Evolutionary conservation across 1,140 invertebrate genomes (phyloP).

Genomic region (Hylaeus volcanicus): DNA sequence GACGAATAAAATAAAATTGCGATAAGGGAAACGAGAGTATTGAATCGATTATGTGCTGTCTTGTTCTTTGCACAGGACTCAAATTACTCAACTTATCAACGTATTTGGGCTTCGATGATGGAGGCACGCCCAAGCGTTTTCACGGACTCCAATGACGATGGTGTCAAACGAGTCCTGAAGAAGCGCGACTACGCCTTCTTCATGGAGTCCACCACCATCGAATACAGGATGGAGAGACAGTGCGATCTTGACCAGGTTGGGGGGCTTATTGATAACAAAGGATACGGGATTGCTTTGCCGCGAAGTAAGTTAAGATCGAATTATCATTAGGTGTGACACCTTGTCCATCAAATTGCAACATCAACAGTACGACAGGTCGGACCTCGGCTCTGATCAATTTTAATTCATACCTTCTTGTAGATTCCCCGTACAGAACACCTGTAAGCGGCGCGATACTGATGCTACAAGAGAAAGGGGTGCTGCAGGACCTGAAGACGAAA

Average conservation of each 20-base stretch:
- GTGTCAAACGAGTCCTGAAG: slow-evolving; percentile 89
- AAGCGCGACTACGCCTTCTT: slow-evolving; percentile 85
- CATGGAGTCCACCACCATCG: slow-evolving; percentile 87
- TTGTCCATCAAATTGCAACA: no score
- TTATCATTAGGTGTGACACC: neutral
- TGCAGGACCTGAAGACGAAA: slow-evolving; percentile 89
- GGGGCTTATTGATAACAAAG: slow-evolving; percentile 88
- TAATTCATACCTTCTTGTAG: slow-evolving; percentile 71
- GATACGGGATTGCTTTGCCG: slow-evolving; percentile 89
- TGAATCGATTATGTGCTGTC: no score
- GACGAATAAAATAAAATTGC: no score
- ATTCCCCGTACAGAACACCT: slow-evolving; percentile 86
- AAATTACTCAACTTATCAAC: slow-evolving; percentile 87
- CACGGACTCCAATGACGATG: slow-evolving; percentile 89
- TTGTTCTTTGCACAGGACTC: slow-evolving; percentile 78
- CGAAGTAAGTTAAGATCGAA: slow-evolving; percentile 79
- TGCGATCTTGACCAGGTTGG: slow-evolving; percentile 91
- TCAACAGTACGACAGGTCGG: no score
- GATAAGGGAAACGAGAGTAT: no score
- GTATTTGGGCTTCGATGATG: slow-evolving; percentile 92
- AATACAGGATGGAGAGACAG: slow-evolving; percentile 85
- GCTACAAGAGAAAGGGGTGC: slow-evolving; percentile 89
- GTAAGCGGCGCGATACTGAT: slow-evolving; percentile 89
- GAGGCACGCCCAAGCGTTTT: slow-evolving; percentile 91
- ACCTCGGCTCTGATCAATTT: no score